Base-by-base conservation (phyloP, 2,113 vertebrate species). In the Cepphus grylle region DNA sequence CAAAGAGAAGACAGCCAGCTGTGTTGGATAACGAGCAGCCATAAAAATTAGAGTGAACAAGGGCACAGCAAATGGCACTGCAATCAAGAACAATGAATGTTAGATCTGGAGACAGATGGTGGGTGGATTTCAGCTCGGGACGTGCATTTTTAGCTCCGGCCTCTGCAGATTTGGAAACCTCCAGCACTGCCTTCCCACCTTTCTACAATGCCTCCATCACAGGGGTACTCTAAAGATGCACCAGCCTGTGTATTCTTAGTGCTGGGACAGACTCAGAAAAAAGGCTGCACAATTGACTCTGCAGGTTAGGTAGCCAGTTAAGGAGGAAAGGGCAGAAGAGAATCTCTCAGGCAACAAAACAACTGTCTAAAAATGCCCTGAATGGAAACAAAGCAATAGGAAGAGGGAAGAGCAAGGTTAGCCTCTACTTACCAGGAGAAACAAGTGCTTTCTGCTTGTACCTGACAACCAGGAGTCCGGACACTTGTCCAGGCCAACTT, bases 1-100 rank as follows among this genome's bases (percentile, higher is more conserved):
- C 91, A 91, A 79, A 91, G 78, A 95, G 84, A 82, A 95, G 86
- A 95, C 15, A 89, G 89, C 70, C 93, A 96, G 93, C 81, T 97
- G 91, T 47, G 81, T 93, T 83, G 70, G 49, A 93, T 93, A 95
- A 94, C 0, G 0, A 96, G 72, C 91, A 93, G 26, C 50, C n/a
- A 67, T 45, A 80, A 85, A 89, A 91, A 93, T 94, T 82, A 85
- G 67, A 87, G 45, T 58, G 70, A 94, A 85, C 65, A 85, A 79
- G 83, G 77, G 86, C 53, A 94, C 71, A 95, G 70, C 61, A 91
- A 95, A 94, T 85, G 61, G 43, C 74, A 83, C 30, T 32, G 77
- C 86, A 91, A 90, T 94, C 86, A 88, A 81, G 81, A 96, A 96
- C 90, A 95, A 84, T 86, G 70, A 84, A 36, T 23, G n/a, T 34